Evolutionary conservation across 2,797 vertebrate genomes (phyloP), one percentile per base, ranked within the genome.

Genomic region (Tokudaia tokunoshimensis): DNA sequence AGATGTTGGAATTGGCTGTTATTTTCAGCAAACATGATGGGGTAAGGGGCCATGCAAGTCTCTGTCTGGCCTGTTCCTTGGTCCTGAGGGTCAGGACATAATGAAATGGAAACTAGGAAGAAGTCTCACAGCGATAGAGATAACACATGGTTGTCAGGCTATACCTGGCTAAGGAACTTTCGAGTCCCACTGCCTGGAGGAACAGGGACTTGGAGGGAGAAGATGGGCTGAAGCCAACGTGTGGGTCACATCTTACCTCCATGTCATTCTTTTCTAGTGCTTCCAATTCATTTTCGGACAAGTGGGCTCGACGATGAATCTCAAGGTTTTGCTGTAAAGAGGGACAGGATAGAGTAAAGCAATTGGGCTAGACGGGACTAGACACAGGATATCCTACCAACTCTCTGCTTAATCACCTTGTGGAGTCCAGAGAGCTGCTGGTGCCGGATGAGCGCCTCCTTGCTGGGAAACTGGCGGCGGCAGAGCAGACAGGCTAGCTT

Each of bases 401-500:
- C 17, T 67, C 29, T 70, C 65, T 55, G 29, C 7, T 72, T 41
- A n/a, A 37, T 96, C n/a, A 99, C 98, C 98, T 98, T 98, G 96
- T 99, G 98, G 26, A 99, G 99, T 87, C 99, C 99, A 0, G 99
- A 99, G 59, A 99, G 99, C 98, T 99, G 99, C 98, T 99, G 99
- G 97, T 99, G 99, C 72, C 99, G 98, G 96, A 99, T 99, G 24
- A 99, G 99, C 0, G 99, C 99, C 89, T 99, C 99, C 96, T 99
- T 99, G 98, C 99, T 99, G 87, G 99, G 99, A 95, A 99, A 99
- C 98, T 99, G 99, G 93, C 99, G 99, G 94, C 99, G 98, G 97
- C 99, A 99, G 50, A 99, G 98, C 85, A 99, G 98, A 97, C 99
- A 99, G 41, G 99, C 99, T 97, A 99, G 97, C 96, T 99, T 99